Evolutionary conservation across 1,140 invertebrate species (phyloP).

Genomic region (Tachypleus tridentatus): DNA sequence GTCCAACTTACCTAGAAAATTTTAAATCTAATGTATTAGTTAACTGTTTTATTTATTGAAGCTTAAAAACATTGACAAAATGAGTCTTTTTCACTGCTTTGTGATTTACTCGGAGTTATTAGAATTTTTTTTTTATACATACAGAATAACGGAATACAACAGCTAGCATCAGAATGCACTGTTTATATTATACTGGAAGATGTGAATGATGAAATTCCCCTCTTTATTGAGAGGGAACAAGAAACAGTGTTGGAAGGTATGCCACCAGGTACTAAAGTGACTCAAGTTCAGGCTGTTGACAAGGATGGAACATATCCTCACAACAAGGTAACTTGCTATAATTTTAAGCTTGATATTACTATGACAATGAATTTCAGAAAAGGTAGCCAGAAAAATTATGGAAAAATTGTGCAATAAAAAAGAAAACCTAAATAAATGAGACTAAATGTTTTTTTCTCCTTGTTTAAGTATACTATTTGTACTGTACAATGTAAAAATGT

Average conservation of each 20-base stretch:
- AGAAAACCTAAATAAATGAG: too few relatives aligned
- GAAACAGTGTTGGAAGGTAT: slow-evolving; percentile 87
- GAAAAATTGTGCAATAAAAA: too few relatives aligned
- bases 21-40: too few relatives aligned
- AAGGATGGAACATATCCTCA: slow-evolving; percentile 90
- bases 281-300: slow-evolving; percentile 89
- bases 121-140: not conserved
- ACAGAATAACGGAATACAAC: slow-evolving; percentile 78
- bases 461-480: too few relatives aligned
- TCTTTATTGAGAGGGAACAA: slow-evolving; percentile 85
- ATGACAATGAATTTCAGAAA: not conserved
- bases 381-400: too few relatives aligned
- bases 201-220: slow-evolving; percentile 89
- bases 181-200: slow-evolving; percentile 88
- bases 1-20: too few relatives aligned
- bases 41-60: too few relatives aligned
- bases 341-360: not conserved
- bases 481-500: too few relatives aligned
- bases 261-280: slow-evolving; percentile 83
- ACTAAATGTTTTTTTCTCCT: too few relatives aligned
- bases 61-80: too few relatives aligned
- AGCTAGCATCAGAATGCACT: slow-evolving; percentile 83
- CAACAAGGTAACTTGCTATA: slow-evolving; percentile 46
- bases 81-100: too few relatives aligned
- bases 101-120: too few relatives aligned